These are phyloP conservation scores for Gadus macrocephalus DNA, from an alignment of 2,113 vertebrate species.

Conservation along the genomic window DNA sequence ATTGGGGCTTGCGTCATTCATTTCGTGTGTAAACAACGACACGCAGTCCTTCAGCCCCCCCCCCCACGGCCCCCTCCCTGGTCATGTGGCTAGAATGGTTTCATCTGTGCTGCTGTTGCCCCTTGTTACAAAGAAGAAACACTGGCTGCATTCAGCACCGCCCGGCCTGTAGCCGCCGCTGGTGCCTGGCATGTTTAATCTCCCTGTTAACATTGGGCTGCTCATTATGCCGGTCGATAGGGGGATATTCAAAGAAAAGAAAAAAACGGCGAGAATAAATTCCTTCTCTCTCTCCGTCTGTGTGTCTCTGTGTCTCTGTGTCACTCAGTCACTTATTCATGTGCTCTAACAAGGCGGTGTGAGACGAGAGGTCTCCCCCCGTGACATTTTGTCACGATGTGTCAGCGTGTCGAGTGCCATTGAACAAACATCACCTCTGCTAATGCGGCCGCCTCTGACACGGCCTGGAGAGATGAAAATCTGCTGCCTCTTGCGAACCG, in stretches of 20 bases:
- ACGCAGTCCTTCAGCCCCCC: too few relatives aligned
- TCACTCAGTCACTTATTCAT: conserved; percentile 32
- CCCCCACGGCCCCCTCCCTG: background rate
- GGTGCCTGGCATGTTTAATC: conserved; percentile 46
- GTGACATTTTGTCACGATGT: conserved; percentile 56
- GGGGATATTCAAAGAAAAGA: conserved; percentile 38
- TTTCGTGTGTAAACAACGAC: too few relatives aligned
- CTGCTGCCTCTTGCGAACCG: conserved; percentile 38
- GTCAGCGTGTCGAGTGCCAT: conserved; percentile 39
- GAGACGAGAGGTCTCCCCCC: conserved; percentile 29
- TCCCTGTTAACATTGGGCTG: conserved; percentile 53
- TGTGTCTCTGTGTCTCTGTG: conserved; percentile 19
- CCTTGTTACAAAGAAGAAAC: conserved; percentile 27
- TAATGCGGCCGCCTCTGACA: conserved; percentile 44
- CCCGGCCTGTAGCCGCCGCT: conserved; percentile 30
- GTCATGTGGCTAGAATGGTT: background rate
- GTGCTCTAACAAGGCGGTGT: conserved; percentile 25
- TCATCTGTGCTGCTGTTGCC: conserved; percentile 15
- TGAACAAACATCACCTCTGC: conserved; percentile 47
- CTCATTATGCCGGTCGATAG: conserved; percentile 48
- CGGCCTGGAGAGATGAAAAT: conserved; percentile 27
- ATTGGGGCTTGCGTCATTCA: too few relatives aligned
- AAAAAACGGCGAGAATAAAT: conserved; percentile 16
- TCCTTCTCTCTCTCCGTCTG: conserved; percentile 7
- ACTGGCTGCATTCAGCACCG: conserved; percentile 30